phyloP scores from a whole-genome alignment of 2,888 invertebrate genomes.

The Flexamia atlantica region DNA sequence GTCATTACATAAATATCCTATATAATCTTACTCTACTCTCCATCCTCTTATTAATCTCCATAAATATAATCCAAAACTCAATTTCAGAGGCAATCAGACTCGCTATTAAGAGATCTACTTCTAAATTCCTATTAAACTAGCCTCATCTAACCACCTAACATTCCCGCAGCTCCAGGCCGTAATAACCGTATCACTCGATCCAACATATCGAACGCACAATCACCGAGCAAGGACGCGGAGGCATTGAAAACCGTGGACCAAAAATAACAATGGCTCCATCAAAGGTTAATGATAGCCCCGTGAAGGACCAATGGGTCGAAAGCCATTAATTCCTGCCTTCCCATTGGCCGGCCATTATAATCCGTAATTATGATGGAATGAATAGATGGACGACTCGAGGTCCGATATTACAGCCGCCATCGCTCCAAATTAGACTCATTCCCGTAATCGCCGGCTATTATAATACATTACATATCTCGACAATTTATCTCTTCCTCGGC shows the following conservation, averaged over 20 bases:
- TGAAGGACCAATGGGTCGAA: conserved; percentile 58
- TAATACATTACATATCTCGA: conserved; percentile 53
- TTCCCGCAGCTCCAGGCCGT: conserved; percentile 13
- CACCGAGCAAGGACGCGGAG: conserved; percentile 24
- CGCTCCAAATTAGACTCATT: conserved; percentile 58
- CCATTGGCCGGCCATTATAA: conserved; percentile 62
- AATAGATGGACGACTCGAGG: conserved; percentile 54
- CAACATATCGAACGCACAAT: conserved; percentile 32
- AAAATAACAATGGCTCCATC: conserved; percentile 60
- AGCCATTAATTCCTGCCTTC: conserved; percentile 61
- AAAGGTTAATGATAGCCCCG: conserved; percentile 55
- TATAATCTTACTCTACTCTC: too few species aligned
- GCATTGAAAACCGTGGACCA: conserved; percentile 44
- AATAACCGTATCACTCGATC: conserved; percentile 35
- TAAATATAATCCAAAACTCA: conserved; percentile 40
- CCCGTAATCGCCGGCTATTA: conserved; percentile 40
- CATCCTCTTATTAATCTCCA: too few species aligned
- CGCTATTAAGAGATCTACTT: conserved; percentile 37
- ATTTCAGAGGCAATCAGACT: conserved; percentile 27
- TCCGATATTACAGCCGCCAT: conserved; percentile 47
- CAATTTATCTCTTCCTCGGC: conserved; percentile 48
- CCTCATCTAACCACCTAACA: conserved; percentile 19
- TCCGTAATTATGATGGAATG: conserved; percentile 62
- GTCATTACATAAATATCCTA: neutral
- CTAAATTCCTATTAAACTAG: conserved; percentile 27